Base-by-base conservation (phyloP, 2,888 invertebrate genomes). In the Magallana nippona region DNA sequence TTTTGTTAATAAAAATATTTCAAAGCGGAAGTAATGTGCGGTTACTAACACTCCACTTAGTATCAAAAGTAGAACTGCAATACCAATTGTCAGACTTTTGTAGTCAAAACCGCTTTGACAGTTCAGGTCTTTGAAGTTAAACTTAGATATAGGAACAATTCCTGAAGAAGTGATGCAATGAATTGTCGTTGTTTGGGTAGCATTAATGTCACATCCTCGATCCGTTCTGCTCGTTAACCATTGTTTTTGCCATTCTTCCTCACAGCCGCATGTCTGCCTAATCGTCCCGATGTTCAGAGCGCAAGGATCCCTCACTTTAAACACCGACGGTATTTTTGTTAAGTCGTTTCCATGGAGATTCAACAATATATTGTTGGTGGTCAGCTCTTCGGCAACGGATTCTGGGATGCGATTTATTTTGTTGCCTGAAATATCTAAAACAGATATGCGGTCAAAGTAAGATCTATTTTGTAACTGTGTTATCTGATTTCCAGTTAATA, bases 401-500 rank as follows among this genome's bases (percentile, higher is more conserved):
- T 71, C 71, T 15, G 71, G 27, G 15, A 71, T 27, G 27, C 15
- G 11, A 2, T 71, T 11, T 32, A 71, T 27, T 27, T 71, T 32
- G 22, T 71, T 71, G 22, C 32, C 71, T 71, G 71, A 71, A 13
- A 71, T 10, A 71, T 71, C 71, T 32, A 71, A 71, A 22, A 22
- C 13, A 27, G 71, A 71, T 5, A 71, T 32, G 27, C 71, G 71
- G 22, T 71, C 71, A 22, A 71, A 22, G 15, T 71, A 71, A 27
- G 32, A 27, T 32, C 13, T 71, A 15, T 71, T 32, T 71, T 71
- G 19, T 15, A 71, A 27, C 15, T 71, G 27, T 71, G 71, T 27
- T 71, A 71, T 32, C 15, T 71, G 71, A 71, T 71, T 71, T 71
- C 15, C 71, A 15, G 22, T 13, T 8, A 71, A 15, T 27, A 71